phyloP scores from a whole-genome alignment of 2,113 vertebrate genomes.

The Corythornis madagascariensis region DNA sequence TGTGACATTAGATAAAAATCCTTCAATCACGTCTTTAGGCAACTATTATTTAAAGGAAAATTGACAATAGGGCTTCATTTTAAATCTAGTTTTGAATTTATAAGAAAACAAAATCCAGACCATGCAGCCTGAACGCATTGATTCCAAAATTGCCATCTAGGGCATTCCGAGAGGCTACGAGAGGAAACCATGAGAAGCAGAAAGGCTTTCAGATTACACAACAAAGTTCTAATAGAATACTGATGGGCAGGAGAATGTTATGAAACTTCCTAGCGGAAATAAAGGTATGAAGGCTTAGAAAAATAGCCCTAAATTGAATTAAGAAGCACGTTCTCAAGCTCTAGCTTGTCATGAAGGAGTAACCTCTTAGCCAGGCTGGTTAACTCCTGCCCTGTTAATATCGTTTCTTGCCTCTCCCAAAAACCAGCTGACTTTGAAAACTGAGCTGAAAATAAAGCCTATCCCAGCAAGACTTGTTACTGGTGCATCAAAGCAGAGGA shows the following conservation, averaged over 20 bases:
- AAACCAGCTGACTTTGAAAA: background rate
- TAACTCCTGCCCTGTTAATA: background rate
- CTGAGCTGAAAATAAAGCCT: background rate
- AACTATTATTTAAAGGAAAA: background rate
- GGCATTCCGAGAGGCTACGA: slow-evolving; percentile 1
- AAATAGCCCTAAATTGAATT: background rate
- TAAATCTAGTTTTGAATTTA: slow-evolving; percentile 14
- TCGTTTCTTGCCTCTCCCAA: background rate
- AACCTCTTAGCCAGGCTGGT: background rate
- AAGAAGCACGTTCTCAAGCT: background rate
- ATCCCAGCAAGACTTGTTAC: background rate
- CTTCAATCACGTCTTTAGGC: background rate
- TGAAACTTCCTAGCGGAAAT: background rate
- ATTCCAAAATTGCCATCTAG: slow-evolving; percentile 22
- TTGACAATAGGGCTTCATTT: background rate
- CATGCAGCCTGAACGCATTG: background rate
- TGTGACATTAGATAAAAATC: background rate
- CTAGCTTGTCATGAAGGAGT: background rate
- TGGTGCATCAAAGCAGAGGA: background rate
- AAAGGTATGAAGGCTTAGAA: background rate
- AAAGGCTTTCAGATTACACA: slow-evolving; percentile 42
- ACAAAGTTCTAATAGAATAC: slow-evolving; percentile 31
- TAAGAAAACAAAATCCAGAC: slow-evolving; percentile 21
- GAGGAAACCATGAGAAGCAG: slow-evolving; percentile 49
- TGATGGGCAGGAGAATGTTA: slow-evolving; percentile 42